phyloP scores from a whole-genome alignment of 2,113 vertebrate species.

The Athene cunicularia region DNA sequence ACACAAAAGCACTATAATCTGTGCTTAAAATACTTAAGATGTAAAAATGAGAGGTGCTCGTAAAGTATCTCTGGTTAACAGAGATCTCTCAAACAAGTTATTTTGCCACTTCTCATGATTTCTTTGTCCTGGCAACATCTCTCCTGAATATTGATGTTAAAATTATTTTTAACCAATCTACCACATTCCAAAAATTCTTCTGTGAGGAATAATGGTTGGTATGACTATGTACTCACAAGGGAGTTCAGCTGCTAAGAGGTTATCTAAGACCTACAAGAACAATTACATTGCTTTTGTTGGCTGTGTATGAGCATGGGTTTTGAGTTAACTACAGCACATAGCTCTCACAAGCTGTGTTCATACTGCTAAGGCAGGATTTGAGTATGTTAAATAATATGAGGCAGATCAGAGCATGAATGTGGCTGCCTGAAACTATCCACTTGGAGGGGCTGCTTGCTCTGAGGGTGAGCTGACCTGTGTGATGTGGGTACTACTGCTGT shows the following conservation, averaged over 20 bases:
- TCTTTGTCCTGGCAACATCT: conserved; percentile 26
- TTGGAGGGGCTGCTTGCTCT: neutral
- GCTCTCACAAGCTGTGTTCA: neutral
- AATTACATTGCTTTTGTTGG: conserved; percentile 34
- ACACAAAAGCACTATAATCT: neutral
- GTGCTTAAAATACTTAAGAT: neutral
- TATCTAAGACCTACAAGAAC: conserved; percentile 29
- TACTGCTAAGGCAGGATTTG: neutral
- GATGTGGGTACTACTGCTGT: rapidly evolving
- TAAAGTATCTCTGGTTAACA: neutral
- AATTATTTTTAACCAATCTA: conserved; percentile 28
- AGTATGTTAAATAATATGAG: neutral
- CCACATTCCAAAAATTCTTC: conserved; percentile 23
- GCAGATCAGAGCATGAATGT: neutral
- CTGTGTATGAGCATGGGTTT: neutral
- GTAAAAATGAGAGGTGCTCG: neutral
- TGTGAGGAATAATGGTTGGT: neutral
- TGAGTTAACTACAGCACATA: neutral
- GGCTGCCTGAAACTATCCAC: neutral
- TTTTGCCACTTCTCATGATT: neutral
- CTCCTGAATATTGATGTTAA: neutral
- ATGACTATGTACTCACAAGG: neutral
- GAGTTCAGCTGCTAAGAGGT: neutral
- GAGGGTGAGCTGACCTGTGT: neutral
- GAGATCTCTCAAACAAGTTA: neutral